Evolutionary conservation across 64 coral and sea anemone species (phyloP).

Genomic region (Orbicella faveolata): DNA sequence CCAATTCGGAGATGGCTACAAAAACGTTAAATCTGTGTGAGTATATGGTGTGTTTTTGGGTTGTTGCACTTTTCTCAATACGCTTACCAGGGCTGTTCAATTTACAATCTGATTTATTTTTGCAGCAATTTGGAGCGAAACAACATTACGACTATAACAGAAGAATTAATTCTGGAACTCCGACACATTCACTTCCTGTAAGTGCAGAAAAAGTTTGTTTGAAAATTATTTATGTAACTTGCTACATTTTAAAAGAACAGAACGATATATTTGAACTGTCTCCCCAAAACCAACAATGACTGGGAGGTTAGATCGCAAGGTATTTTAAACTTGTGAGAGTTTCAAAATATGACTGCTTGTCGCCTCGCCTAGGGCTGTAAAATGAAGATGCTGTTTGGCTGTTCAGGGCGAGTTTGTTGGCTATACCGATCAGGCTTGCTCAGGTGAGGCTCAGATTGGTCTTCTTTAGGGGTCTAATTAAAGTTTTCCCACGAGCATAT

Average conservation of each 20-base stretch:
- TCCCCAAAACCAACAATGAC: too few relatives aligned
- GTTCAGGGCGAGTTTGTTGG: too few relatives aligned
- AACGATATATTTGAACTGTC: background rate
- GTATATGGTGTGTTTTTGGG: background rate
- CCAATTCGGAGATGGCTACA: slow-evolving; percentile 17
- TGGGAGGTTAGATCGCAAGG: too few relatives aligned
- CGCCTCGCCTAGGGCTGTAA: too few relatives aligned
- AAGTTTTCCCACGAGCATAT: too few relatives aligned
- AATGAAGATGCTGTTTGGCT: too few relatives aligned
- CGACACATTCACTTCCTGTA: slow-evolving; percentile 5
- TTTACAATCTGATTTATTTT: background rate
- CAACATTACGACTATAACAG: slow-evolving; percentile 16
- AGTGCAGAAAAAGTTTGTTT: background rate
- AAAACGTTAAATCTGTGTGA: slow-evolving; percentile 22
- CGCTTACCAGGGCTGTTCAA: background rate
- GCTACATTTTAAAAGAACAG: background rate
- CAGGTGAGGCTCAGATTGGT: too few relatives aligned
- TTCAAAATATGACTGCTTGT: too few relatives aligned
- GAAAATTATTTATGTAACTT: background rate
- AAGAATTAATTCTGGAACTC: background rate
- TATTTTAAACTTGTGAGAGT: too few relatives aligned
- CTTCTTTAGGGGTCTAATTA: too few relatives aligned
- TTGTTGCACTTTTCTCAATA: background rate
- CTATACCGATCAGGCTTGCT: too few relatives aligned
- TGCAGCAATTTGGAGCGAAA: slow-evolving; percentile 33